Conservation (phyloP, 2,113 vertebrate species). For the Sitta europaea region DNA sequence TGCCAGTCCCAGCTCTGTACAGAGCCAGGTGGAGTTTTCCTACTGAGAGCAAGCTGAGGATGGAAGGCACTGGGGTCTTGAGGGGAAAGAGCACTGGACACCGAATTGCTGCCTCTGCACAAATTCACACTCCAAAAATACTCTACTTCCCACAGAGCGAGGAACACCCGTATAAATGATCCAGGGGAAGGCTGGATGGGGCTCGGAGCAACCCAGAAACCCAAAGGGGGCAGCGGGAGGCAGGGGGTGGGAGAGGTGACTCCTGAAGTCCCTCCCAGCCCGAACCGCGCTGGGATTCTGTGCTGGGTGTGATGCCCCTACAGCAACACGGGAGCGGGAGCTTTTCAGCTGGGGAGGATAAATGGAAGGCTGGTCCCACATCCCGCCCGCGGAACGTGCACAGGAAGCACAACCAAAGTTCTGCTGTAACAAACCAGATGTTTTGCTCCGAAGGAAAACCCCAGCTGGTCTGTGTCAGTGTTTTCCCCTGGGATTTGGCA, state of each 20-base stretch:
- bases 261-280: background rate
- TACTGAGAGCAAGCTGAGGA: background rate
- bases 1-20: background rate
- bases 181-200: background rate
- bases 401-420: accelerated
- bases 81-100: background rate
- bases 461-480: background rate
- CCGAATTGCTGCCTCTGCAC: background rate
- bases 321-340: accelerated
- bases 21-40: background rate
- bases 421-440: background rate
- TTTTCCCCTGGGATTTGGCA: background rate
- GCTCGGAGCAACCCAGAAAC: accelerated
- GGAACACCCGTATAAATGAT: accelerated
- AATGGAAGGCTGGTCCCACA: background rate
- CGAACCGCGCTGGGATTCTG: background rate
- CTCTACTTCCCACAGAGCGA: accelerated
- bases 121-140: background rate
- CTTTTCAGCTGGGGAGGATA: accelerated
- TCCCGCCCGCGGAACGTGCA: background rate
- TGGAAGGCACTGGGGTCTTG: background rate
- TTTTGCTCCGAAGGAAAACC: background rate
- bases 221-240: background rate
- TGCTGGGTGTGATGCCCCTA: accelerated
- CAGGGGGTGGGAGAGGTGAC: background rate